Conservation (phyloP, 2,113 vertebrate species). For the Muntiacus muntjak region DNA sequence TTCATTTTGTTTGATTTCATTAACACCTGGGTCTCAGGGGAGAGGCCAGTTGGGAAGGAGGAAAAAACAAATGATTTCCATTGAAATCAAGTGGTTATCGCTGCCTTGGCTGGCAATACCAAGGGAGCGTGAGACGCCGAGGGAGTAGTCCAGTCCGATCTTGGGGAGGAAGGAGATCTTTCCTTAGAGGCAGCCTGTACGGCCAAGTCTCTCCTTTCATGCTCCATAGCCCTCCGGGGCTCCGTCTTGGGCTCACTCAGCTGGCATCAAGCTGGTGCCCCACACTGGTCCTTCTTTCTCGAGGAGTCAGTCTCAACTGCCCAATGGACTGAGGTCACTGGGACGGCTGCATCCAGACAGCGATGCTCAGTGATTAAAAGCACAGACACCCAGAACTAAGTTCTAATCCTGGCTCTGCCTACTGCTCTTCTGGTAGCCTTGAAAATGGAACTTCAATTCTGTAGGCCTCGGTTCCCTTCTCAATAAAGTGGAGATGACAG, state of each 20-base stretch:
- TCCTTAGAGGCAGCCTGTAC: not conserved
- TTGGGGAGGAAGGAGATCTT: not conserved
- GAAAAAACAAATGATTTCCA: slow-evolving; percentile 80
- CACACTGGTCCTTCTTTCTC: not conserved
- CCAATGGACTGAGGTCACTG: accelerated
- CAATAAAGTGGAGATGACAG: not conserved
- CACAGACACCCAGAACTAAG: accelerated
- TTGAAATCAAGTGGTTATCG: slow-evolving; percentile 87
- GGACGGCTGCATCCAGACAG: no score
- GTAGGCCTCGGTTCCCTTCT: accelerated
- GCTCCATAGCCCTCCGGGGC: no score
- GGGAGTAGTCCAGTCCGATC: not conserved
- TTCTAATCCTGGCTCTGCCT: not conserved
- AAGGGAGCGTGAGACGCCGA: slow-evolving; percentile 84
- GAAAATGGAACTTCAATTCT: not conserved
- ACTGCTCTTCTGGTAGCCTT: not conserved
- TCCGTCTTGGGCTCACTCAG: accelerated
- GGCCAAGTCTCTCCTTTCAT: accelerated
- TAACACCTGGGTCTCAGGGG: slow-evolving; percentile 93
- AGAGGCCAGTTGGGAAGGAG: slow-evolving; percentile 82
- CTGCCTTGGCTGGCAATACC: slow-evolving; percentile 69
- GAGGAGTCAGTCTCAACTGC: not conserved
- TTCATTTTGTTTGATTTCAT: slow-evolving; percentile 91
- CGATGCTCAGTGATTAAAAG: not conserved
- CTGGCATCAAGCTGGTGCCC: not conserved